phyloP scores from a whole-genome alignment of 2,888 invertebrate species.

The Muschampia plurimacula region DNA sequence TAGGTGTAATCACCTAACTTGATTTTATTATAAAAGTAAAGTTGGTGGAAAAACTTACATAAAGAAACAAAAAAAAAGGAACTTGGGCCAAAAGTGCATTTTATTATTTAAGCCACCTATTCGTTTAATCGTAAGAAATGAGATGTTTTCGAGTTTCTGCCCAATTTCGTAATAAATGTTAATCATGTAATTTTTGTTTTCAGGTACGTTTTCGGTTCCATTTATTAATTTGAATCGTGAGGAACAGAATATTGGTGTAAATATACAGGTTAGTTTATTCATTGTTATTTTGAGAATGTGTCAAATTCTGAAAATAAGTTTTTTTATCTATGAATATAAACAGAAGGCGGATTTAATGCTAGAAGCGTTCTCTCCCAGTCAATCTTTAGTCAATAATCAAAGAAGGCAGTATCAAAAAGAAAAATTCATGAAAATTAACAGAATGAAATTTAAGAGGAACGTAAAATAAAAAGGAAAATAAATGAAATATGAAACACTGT shows the following conservation, averaged over 20 bases:
- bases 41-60: not conserved
- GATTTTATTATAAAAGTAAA: not conserved
- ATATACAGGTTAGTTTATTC: conserved; percentile 7
- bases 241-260: not conserved
- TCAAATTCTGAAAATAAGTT: too few species aligned
- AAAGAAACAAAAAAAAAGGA: not conserved
- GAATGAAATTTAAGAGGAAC: too few species aligned
- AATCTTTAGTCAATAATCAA: too few species aligned
- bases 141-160: conserved; percentile 18
- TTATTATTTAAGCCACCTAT: conserved; percentile 30
- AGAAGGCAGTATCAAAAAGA: too few species aligned
- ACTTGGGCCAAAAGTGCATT: conserved; percentile 16
- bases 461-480: too few species aligned
- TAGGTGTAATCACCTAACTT: not conserved
- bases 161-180: conserved; percentile 26
- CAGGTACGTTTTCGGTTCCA: conserved; percentile 15
- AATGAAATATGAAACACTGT: too few species aligned
- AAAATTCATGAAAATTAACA: too few species aligned
- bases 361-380: too few species aligned
- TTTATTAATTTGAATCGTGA: not conserved
- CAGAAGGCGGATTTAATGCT: too few species aligned
- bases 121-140: conserved; percentile 33
- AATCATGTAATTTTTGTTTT: conserved; percentile 17
- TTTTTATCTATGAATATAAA: too few species aligned
- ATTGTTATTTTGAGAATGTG: not conserved